Percentiles rank a stretch among this genome's conserved stretches.
Evolutionary conservation across 2,888 invertebrate genomes (phyloP).

Genomic region (Cephus sareptanus): DNA sequence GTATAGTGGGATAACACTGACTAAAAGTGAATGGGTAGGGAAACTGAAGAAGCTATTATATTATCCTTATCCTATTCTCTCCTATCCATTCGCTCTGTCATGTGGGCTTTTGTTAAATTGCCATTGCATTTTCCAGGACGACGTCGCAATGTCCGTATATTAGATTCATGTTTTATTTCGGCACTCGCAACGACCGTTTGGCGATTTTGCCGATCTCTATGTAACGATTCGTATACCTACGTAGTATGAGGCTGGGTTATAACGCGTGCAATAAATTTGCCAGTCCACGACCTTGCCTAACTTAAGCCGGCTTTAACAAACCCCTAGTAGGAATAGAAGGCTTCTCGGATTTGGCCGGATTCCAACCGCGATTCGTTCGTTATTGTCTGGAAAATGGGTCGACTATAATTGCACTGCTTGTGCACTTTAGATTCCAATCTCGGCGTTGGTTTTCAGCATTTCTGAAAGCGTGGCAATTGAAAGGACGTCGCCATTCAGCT

Average conservation of each 20-base stretch:
- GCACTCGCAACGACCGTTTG: constrained; percentile 8
- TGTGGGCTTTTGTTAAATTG: constrained; percentile 26
- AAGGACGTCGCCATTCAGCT: not conserved
- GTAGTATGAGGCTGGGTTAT: constrained; percentile 13
- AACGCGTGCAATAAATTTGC: constrained; percentile 28
- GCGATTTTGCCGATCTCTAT: constrained; percentile 23
- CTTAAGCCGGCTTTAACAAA: constrained; percentile 60
- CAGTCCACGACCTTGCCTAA: constrained; percentile 52
- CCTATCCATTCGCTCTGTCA: constrained; percentile 14
- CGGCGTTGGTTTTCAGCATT: constrained; percentile 18
- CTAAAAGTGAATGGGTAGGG: not conserved
- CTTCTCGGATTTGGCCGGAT: constrained; percentile 54
- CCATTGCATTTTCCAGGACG: constrained; percentile 22
- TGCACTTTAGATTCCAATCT: constrained; percentile 40
- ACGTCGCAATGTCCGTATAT: constrained; percentile 8
- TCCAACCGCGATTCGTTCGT: constrained; percentile 57
- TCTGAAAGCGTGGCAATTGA: constrained; percentile 10
- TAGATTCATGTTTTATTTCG: constrained; percentile 14
- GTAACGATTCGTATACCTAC: not conserved
- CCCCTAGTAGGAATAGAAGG: constrained; percentile 43
- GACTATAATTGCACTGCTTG: constrained; percentile 55
- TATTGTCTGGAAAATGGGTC: constrained; percentile 63
- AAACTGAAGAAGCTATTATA: not conserved
- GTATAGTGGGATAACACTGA: not conserved
- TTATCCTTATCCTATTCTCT: not conserved